Evolutionary conservation across 1,140 invertebrate genomes (phyloP).

Genomic region (Cydia splendana): DNA sequence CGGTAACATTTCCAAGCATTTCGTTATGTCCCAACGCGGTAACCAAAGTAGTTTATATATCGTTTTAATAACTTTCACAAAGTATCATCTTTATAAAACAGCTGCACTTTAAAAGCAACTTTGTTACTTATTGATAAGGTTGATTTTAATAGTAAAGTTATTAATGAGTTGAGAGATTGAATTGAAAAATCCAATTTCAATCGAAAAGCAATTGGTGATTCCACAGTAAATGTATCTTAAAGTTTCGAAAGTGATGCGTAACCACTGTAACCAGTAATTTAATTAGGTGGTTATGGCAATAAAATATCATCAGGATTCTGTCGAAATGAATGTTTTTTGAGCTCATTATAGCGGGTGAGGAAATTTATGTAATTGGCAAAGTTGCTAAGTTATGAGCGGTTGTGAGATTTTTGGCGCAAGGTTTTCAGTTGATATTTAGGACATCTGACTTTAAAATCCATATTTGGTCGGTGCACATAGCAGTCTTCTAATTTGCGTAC

Average conservation of each 20-base stretch:
- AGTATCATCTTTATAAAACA: not conserved
- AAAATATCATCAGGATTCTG: not conserved
- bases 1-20: not conserved
- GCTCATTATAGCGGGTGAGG: not conserved
- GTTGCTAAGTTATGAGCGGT: not conserved
- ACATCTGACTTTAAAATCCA: not conserved
- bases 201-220: not conserved
- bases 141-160: not conserved
- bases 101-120: not conserved
- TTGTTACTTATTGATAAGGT: not conserved
- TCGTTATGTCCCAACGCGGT: not conserved
- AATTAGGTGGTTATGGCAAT: not conserved
- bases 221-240: not conserved
- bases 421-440: not conserved
- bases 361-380: not conserved
- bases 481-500: too few species aligned
- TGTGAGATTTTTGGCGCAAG: not conserved
- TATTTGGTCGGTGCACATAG: too few species aligned
- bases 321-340: not conserved
- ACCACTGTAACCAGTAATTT: not conserved
- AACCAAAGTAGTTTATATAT: slow-evolving; percentile 5
- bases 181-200: not conserved
- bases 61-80: not conserved
- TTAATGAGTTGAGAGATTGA: not conserved
- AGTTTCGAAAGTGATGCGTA: not conserved